These are phyloP conservation scores for Petrolisthes manimaculis DNA, from an alignment of 2,888 invertebrate species.

Conservation along the genomic window DNA sequence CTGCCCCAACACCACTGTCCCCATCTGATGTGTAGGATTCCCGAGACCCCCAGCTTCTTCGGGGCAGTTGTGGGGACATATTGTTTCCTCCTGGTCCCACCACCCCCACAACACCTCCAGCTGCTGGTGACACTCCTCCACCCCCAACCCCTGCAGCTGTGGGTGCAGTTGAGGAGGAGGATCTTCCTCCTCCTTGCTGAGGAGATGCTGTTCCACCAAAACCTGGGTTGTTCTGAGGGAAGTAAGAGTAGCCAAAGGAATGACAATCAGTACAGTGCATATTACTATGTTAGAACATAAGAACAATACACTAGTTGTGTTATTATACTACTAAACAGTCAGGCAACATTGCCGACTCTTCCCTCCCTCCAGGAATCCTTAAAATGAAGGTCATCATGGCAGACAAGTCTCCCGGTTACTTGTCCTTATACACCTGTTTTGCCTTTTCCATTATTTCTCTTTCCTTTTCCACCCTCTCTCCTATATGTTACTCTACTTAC, in stretches of 20 bases:
- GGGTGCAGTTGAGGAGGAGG: constrained; percentile 30
- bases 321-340: too few species aligned
- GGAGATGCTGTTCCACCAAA: constrained; percentile 43
- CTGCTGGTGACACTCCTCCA: constrained; percentile 46
- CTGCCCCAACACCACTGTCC: constrained; percentile 89
- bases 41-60: constrained; percentile 67
- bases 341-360: too few species aligned
- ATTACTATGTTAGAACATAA: too few species aligned
- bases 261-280: neutral
- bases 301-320: too few species aligned
- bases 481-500: too few species aligned
- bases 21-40: constrained; percentile 77
- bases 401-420: too few species aligned
- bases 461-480: too few species aligned
- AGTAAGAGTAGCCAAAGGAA: neutral
- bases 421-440: too few species aligned
- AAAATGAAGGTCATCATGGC: too few species aligned
- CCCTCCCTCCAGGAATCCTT: too few species aligned
- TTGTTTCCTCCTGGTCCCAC: constrained; percentile 48
- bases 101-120: constrained; percentile 41
- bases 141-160: constrained; percentile 31
- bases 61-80: constrained; percentile 49
- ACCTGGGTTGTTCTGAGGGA: constrained; percentile 23
- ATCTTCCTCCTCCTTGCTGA: constrained; percentile 38
- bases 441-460: too few species aligned